A percentile compares a stretch with the other conserved stretches of the same genome.
These are phyloP conservation scores for Marasmarcha lunaedactyla DNA, from an alignment of 2,888 invertebrate genomes.

Conservation along the genomic window DNA sequence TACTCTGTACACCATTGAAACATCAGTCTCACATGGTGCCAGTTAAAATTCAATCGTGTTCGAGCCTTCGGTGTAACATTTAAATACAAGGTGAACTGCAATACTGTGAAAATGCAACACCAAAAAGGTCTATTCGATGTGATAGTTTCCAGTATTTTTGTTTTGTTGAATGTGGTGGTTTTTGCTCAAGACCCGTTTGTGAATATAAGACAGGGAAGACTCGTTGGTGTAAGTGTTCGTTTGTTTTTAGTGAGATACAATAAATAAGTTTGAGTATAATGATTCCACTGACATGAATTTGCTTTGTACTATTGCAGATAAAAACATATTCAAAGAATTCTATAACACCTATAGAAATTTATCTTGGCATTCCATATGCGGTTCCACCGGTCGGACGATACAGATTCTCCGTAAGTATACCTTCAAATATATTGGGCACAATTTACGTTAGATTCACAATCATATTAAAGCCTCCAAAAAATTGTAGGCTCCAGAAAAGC, in stretches of 20 bases:
- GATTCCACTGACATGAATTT: too few species aligned
- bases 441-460: too few species aligned
- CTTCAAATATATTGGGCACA: too few species aligned
- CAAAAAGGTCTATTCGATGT: neutral
- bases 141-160: conserved; percentile 5
- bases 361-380: conserved; percentile 85
- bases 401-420: conserved; percentile 80
- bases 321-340: conserved; percentile 75
- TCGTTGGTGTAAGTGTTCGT: conserved; percentile 67
- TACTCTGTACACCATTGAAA: conserved; percentile 24
- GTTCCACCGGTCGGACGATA: conserved; percentile 79
- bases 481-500: conserved; percentile 75
- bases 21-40: conserved; percentile 27
- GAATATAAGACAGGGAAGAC: conserved; percentile 66
- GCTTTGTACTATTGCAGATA: conserved; percentile 71
- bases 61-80: neutral
- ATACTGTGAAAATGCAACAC: neutral
- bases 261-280: too few species aligned
- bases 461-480: too few species aligned
- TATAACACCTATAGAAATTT: conserved; percentile 74
- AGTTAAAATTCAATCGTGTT: neutral
- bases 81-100: too few species aligned
- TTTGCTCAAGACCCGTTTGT: conserved; percentile 61
- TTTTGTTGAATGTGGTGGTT: conserved; percentile 8
- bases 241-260: too few species aligned